A percentile compares a stretch with the other conserved stretches of the same genome.
These are phyloP conservation scores for Connochaetes taurinus DNA, from an alignment of 2,113 vertebrate species.

Conservation along the genomic window DNA sequence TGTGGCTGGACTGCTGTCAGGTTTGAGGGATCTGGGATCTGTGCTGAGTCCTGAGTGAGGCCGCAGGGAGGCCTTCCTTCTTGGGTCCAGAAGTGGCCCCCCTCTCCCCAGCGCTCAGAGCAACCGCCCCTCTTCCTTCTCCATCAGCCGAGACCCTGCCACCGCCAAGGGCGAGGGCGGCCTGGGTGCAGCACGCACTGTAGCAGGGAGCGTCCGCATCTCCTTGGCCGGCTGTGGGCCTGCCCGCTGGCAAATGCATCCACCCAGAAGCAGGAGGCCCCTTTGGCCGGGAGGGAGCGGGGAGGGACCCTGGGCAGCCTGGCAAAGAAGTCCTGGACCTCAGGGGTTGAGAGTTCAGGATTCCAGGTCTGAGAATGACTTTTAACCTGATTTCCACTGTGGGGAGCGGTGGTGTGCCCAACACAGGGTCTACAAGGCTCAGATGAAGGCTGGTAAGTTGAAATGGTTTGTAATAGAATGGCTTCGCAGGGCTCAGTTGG, in stretches of 20 bases:
- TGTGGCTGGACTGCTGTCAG: neutral
- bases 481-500: neutral
- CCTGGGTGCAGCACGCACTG: neutral
- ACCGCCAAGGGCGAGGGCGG: neutral
- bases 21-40: neutral
- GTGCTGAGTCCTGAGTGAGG: neutral
- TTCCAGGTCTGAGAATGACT: neutral
- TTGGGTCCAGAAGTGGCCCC: neutral
- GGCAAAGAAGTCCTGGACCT: neutral
- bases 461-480: neutral
- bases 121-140: neutral
- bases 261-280: neutral
- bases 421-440: neutral
- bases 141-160: neutral
- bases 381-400: neutral
- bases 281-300: neutral
- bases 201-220: rapidly evolving
- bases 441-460: neutral
- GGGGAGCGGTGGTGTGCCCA: rapidly evolving
- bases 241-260: neutral
- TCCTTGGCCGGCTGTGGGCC: neutral
- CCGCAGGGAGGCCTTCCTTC: neutral
- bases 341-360: neutral
- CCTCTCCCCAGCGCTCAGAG: neutral
- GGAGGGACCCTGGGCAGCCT: neutral